Evolutionary conservation across 1,140 invertebrate species (phyloP), one percentile per base, ranked within the genome.

Genomic region (Rhagoletis pomonella): DNA sequence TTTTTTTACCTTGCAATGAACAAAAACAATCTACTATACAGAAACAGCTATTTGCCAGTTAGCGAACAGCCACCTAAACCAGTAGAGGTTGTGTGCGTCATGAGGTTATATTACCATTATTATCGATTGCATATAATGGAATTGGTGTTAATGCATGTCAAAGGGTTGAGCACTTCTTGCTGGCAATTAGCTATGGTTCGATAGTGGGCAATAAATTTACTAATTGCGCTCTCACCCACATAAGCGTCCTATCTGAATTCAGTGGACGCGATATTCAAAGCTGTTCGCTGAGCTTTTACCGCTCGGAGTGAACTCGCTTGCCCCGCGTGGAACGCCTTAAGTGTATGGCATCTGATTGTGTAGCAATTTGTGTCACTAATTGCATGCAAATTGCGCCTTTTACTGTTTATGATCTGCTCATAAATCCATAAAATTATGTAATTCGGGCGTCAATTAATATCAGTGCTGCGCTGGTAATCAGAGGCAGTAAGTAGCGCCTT

Each of bases 381-480:
- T 81, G 73, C 73, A 81, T 81, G 73, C 73, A 81, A 81, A 81
- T 81, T 81, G 73, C 47, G 73, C 50, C 55, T 81, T 81, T 81
- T 81, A 81, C 73, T 81, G 73, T 81, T 81, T 81, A 81, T 81
- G 73, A 81, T 81, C 47, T 14, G 47, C 73, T 73, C 73, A 81
- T 81, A 81, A 81, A 81, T 81, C 50, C 73, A 81, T 81, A 81
- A 81, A 81, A 81, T 58, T 67, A n/a, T n/a, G n/a, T n/a, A 67
- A 81, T 58, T 29, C 47, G 47, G 55, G 47, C 50, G 73, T 55
- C n/a, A 55, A 19, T 73, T 81, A 9, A 81, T 81, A 81, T 4
- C 17, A 2, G 29, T 4, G 4, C 64, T 6, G 47, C 19, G 10
- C 5, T 17, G 73, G 44, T 55, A 55, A 5, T 42, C 39, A 73